phyloP scores from a whole-genome alignment of 2,797 vertebrate genomes.

The Liasis olivaceus region DNA sequence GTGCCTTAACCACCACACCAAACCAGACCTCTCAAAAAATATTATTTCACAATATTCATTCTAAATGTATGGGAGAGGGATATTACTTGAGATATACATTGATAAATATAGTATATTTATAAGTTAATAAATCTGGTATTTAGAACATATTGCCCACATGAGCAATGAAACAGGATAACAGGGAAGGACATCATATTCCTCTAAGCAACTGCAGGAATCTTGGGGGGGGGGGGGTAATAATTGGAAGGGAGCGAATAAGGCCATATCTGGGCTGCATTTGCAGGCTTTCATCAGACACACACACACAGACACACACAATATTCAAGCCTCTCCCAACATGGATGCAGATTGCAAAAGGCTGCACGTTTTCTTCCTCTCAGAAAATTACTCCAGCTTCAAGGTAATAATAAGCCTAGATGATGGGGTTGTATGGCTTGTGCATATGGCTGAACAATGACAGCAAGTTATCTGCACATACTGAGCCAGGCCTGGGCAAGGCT shows the following conservation, averaged over 20 bases:
- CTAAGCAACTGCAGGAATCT: neutral
- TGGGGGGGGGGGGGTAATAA: neutral
- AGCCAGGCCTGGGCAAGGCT: neutral
- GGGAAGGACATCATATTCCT: neutral
- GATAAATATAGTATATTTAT: neutral
- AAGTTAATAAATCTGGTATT: neutral
- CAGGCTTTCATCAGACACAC: neutral
- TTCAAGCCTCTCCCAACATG: neutral
- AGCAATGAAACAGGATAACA: neutral
- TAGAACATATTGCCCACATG: neutral
- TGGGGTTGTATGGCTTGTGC: neutral
- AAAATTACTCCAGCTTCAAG: neutral
- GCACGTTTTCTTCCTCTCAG: neutral
- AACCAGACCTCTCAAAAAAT: neutral
- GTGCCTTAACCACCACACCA: neutral
- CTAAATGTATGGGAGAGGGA: neutral
- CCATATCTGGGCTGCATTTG: neutral
- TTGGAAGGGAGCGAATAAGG: neutral
- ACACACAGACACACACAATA: neutral
- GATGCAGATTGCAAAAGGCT: neutral
- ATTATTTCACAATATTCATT: neutral
- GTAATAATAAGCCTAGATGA: neutral
- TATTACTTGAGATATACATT: neutral
- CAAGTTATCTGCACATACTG: neutral
- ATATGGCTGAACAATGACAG: neutral